These are phyloP conservation scores for Zeuzera pyrina DNA, from an alignment of 2,888 invertebrate species.

Conservation along the genomic window DNA sequence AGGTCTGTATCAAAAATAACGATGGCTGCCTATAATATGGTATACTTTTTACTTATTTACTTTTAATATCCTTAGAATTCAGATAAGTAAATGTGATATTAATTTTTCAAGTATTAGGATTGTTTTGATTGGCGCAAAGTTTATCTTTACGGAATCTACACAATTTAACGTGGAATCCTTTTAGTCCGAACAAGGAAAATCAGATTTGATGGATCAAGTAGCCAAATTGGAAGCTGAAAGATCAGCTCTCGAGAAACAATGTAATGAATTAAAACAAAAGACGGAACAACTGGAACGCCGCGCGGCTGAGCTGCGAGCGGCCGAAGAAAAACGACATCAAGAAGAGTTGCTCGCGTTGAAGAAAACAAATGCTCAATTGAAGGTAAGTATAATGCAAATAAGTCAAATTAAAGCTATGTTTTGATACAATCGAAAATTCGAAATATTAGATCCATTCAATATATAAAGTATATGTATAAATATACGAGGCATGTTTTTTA, in stretches of 20 bases:
- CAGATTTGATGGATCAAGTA: slow-evolving; percentile 83
- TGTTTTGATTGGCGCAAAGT: too few relatives aligned
- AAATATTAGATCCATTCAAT: too few relatives aligned
- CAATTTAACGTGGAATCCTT: too few relatives aligned
- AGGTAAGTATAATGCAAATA: slow-evolving; percentile 74
- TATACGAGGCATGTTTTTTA: too few relatives aligned
- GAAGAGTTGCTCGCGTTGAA: slow-evolving; percentile 94
- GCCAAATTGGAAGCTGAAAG: slow-evolving; percentile 80
- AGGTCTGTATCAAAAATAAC: slow-evolving; percentile 70
- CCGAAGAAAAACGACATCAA: slow-evolving; percentile 92
- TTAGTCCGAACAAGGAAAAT: slow-evolving; percentile 90
- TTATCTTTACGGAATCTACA: too few relatives aligned
- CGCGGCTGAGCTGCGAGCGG: slow-evolving; percentile 85
- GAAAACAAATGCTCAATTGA: slow-evolving; percentile 94
- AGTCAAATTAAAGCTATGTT: neutral
- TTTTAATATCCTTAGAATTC: too few relatives aligned
- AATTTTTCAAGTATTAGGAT: too few relatives aligned
- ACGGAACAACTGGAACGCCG: slow-evolving; percentile 88
- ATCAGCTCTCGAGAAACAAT: slow-evolving; percentile 74
- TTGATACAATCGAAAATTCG: neutral
- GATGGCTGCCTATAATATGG: slow-evolving; percentile 19
- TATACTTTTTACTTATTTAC: neutral
- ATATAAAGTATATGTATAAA: too few relatives aligned
- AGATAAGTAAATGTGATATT: too few relatives aligned
- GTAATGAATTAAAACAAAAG: slow-evolving; percentile 70